Base-by-base conservation (phyloP, 64 coral and sea anemone genomes). In the Acropora yongei region DNA sequence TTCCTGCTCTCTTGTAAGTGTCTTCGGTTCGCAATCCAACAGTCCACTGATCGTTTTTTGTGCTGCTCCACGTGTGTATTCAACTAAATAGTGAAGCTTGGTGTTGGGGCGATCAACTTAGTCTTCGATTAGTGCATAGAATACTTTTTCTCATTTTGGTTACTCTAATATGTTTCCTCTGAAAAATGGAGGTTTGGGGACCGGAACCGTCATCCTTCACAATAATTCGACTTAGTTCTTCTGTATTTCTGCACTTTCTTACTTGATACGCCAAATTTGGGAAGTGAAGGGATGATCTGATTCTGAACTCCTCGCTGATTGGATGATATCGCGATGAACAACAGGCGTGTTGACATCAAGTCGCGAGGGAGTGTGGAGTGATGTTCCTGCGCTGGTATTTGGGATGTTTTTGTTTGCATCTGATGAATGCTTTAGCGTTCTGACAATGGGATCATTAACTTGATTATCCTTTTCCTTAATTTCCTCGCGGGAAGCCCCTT, bases 181-280 rank as follows among this genome's bases (percentile, higher is more conserved):
- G 2, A 55, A 55, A 55, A 2, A 5, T 55, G 51, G 51, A 55
- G 51, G 51, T 2, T 55, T 55, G 51, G 51, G 51, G 51, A 55
- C 51, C 3, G 51, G 51, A 55, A 55, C 51, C 2, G 51, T 55
- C 51, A 55, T 55, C 51, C 51, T 75, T 91, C 91, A 10, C 47
- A 95, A 47, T 44, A 95, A 48, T 45, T 80, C 74, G 12, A 95
- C 89, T 91, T 95, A 89, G 16, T 87, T 83, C 12, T 66, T 55
- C 44, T 95, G 93, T 47, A 95, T 95, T 88, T 91, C 76, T 4
- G 82, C 78, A 75, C 72, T 95, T 74, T 95, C 89, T 30, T 68
- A 87, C 72, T 79, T 75, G 13, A 77, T 86, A 5, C 39, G 14
- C n/a, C 71, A 81, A 10, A 63, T 10, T 51, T 81, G 57, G 8